Conservation (phyloP, 2,113 vertebrate species). For the Mormyrus iriodes region DNA sequence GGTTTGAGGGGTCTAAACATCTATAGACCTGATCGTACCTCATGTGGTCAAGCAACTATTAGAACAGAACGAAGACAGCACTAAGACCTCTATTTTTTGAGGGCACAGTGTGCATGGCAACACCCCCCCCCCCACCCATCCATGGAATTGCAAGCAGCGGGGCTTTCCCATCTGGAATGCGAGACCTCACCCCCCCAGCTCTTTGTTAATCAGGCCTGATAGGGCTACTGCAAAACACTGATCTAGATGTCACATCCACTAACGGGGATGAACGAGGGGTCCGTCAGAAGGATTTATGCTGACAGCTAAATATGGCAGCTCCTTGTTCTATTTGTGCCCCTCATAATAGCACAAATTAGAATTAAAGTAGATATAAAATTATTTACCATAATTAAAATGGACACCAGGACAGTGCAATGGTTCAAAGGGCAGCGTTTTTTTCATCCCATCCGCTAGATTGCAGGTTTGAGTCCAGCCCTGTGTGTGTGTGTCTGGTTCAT, state of each 20-base stretch:
- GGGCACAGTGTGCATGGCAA: not conserved
- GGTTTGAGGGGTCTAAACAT: conserved; percentile 70
- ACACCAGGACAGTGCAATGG: not conserved
- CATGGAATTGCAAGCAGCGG: not conserved
- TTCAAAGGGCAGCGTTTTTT: not conserved
- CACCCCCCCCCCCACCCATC: not conserved
- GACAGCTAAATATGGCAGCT: not conserved
- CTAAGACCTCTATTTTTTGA: conserved; percentile 32
- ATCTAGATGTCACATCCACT: not conserved
- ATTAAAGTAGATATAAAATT: not conserved
- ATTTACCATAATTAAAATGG: not conserved
- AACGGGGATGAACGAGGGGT: not conserved
- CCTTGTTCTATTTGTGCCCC: not conserved
- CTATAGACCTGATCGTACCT: conserved; percentile 72
- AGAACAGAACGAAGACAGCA: conserved; percentile 52
- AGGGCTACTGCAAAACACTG: not conserved
- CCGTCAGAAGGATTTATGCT: not conserved
- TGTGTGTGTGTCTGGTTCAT: not conserved
- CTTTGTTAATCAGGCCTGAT: not conserved
- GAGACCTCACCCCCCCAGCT: not conserved
- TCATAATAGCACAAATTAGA: not conserved
- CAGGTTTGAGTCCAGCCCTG: not conserved
- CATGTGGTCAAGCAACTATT: conserved; percentile 68
- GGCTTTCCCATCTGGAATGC: not conserved
- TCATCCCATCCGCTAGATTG: not conserved